A percentile compares a stretch with the other conserved stretches of the same genome.
Conservation (phyloP, 2,797 vertebrate genomes). For the Hafferia zeledoni region DNA sequence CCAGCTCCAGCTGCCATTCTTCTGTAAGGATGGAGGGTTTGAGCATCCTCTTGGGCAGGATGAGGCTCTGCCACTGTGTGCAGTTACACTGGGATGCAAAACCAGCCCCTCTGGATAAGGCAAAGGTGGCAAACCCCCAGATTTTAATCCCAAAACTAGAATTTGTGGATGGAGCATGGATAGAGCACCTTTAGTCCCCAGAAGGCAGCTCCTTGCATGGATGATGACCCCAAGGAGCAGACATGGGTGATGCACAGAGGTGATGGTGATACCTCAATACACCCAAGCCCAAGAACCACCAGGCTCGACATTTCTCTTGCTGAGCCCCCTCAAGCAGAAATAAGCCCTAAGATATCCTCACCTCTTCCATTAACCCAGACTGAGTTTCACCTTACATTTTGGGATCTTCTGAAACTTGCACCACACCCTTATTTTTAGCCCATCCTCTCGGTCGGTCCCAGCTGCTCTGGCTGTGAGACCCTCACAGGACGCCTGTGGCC, state of each 20-base stretch:
- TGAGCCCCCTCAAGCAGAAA: neutral
- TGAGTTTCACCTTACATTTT: neutral
- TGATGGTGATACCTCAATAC: neutral
- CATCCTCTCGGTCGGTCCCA: neutral
- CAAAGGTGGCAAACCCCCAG: fast-evolving
- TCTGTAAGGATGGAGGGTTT: neutral
- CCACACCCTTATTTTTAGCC: neutral
- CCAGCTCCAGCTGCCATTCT: fast-evolving
- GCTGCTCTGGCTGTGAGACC: constrained; percentile 5
- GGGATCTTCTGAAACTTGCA: neutral
- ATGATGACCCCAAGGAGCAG: neutral
- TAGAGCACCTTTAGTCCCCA: neutral
- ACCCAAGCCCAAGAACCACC: fast-evolving
- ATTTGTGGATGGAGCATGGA: fast-evolving
- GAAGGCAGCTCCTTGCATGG: fast-evolving
- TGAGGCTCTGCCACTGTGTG: fast-evolving
- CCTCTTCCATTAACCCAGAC: neutral
- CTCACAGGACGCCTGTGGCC: neutral
- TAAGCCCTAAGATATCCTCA: fast-evolving
- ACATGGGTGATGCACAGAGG: fast-evolving
- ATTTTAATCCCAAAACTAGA: neutral
- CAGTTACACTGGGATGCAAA: neutral
- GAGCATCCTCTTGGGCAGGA: neutral
- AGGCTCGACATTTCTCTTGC: neutral
- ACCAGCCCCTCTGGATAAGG: fast-evolving